phyloP scores from a whole-genome alignment of 2,888 invertebrate genomes.

The Lasioglossum vierecki region DNA sequence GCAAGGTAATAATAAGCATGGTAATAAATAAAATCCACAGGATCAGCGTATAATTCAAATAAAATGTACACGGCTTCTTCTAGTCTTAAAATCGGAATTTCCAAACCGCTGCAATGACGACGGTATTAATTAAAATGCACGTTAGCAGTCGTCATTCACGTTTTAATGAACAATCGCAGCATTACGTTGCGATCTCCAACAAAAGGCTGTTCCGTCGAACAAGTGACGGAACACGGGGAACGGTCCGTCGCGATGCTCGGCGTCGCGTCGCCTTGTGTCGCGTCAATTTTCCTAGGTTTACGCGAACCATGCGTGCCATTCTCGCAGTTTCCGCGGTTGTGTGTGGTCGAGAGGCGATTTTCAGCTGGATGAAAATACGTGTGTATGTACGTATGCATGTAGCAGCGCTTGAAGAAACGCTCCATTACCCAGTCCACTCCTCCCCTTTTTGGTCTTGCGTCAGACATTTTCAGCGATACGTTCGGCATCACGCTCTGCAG shows the following conservation, averaged over 20 bases:
- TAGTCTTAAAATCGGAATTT: neutral
- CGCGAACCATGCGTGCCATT: neutral
- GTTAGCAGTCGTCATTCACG: neutral
- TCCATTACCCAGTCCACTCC: slow-evolving; percentile 47
- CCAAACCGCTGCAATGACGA: neutral
- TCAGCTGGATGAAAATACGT: slow-evolving; percentile 5
- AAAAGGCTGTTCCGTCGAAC: slow-evolving; percentile 22
- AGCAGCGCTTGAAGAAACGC: slow-evolving; percentile 29
- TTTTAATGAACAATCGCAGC: neutral
- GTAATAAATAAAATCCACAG: too few species aligned
- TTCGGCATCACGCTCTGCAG: slow-evolving; percentile 14
- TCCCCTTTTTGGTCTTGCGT: slow-evolving; percentile 23
- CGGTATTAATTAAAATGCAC: neutral
- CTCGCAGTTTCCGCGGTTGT: neutral
- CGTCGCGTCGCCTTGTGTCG: slow-evolving; percentile 13
- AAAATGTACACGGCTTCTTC: neutral
- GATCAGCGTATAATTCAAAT: neutral
- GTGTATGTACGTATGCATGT: neutral
- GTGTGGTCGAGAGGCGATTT: slow-evolving; percentile 35
- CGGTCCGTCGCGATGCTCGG: slow-evolving; percentile 2
- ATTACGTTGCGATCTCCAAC: neutral
- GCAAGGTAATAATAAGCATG: too few species aligned
- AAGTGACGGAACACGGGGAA: slow-evolving; percentile 9
- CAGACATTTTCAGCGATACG: slow-evolving; percentile 41
- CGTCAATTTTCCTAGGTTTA: slow-evolving; percentile 12